A percentile compares a stretch with the other conserved stretches of the same genome.
phyloP scores from a whole-genome alignment of 2,888 invertebrate genomes.

The Ornithoptera alexandrae region DNA sequence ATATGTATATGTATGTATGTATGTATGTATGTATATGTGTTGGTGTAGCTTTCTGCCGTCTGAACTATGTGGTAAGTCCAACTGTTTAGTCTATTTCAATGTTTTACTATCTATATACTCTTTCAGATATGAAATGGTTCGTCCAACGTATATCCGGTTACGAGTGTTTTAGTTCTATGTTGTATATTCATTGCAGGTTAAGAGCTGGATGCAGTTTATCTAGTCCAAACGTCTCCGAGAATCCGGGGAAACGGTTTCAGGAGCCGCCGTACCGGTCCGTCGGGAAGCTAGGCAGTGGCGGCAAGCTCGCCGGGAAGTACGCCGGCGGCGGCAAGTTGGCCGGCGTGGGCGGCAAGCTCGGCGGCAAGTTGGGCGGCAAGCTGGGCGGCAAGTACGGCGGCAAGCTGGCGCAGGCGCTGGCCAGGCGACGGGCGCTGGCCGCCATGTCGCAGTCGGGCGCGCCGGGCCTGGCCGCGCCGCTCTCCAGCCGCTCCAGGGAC shows the following conservation, averaged over 20 bases:
- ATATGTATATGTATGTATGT: too few species aligned
- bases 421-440: constrained; percentile 75
- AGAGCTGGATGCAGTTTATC: constrained; percentile 71
- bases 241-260: constrained; percentile 64
- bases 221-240: constrained; percentile 67
- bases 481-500: constrained; percentile 81
- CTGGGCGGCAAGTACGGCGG: constrained; percentile 74
- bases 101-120: too few species aligned
- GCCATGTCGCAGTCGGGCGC: constrained; percentile 81
- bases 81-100: too few species aligned
- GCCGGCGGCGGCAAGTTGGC: constrained; percentile 66
- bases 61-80: too few species aligned
- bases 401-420: constrained; percentile 75
- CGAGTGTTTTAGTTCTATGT: too few species aligned
- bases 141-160: too few species aligned
- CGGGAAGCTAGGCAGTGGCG: constrained; percentile 65
- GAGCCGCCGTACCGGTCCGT: constrained; percentile 68
- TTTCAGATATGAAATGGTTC: too few species aligned
- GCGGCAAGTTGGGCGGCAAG: constrained; percentile 65
- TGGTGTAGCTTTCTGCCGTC: too few species aligned
- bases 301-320: constrained; percentile 68
- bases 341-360: constrained; percentile 50
- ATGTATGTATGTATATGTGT: too few species aligned
- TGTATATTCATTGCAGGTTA: constrained; percentile 53
- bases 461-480: constrained; percentile 83